These are phyloP conservation scores for Limosa lapponica DNA, from an alignment of 2,797 vertebrate species.

Conservation along the genomic window DNA sequence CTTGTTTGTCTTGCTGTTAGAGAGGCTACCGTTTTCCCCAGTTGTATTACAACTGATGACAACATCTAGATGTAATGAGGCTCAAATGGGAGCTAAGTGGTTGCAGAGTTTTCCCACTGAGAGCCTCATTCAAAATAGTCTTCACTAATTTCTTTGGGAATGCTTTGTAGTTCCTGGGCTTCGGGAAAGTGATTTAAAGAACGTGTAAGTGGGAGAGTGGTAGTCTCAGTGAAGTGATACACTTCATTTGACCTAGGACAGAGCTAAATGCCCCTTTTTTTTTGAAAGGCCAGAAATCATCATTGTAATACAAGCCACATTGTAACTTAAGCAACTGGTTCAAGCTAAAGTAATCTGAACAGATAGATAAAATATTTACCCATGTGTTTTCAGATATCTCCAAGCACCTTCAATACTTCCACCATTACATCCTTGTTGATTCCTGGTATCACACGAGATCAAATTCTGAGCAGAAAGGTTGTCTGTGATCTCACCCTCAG, in stretches of 20 bases:
- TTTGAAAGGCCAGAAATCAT: not conserved
- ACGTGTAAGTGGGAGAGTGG: not conserved
- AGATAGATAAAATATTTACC: slow-evolving; percentile 79
- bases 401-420: slow-evolving; percentile 91
- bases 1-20: not conserved
- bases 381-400: slow-evolving; percentile 92
- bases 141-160: not conserved
- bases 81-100: not conserved
- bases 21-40: not conserved
- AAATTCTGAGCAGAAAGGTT: slow-evolving; percentile 81
- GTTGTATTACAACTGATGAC: not conserved
- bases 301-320: not conserved
- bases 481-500: slow-evolving; percentile 73
- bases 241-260: not conserved
- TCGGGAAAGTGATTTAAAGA: not conserved
- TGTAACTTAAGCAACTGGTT: not conserved
- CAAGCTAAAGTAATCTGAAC: not conserved
- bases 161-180: not conserved
- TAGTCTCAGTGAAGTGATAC: not conserved
- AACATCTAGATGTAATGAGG: not conserved
- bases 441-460: slow-evolving; percentile 78
- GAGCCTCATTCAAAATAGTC: not conserved
- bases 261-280: not conserved
- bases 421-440: slow-evolving; percentile 88
- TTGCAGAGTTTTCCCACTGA: not conserved